Evolutionary conservation across 2,888 invertebrate species (phyloP).

Genomic region (Eulithis prunata): DNA sequence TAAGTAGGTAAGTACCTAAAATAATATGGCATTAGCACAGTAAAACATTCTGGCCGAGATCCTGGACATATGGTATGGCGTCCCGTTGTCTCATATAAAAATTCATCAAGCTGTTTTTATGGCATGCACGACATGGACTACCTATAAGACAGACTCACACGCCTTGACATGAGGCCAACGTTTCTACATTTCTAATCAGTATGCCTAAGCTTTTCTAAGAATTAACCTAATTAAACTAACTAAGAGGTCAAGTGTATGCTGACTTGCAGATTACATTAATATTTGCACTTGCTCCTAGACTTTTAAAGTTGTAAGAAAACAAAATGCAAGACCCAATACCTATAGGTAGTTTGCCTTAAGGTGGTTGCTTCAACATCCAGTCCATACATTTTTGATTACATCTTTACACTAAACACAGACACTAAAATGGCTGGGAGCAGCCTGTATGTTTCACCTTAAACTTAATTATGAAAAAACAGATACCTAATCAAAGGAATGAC

Average conservation of each 20-base stretch:
- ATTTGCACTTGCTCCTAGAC: slow-evolving; percentile 11
- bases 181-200: slow-evolving; percentile 42
- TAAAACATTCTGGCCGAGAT: slow-evolving; percentile 21
- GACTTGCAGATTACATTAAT: slow-evolving; percentile 18
- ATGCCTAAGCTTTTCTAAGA: slow-evolving; percentile 38
- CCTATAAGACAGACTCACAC: slow-evolving; percentile 31
- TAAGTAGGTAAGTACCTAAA: too few species aligned
- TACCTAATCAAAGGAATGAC: background rate
- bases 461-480: background rate
- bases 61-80: slow-evolving; percentile 36
- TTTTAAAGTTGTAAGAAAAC: slow-evolving; percentile 11
- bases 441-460: too few species aligned
- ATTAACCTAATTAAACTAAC: slow-evolving; percentile 40
- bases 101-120: slow-evolving; percentile 38
- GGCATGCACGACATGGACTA: slow-evolving; percentile 36
- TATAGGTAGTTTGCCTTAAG: background rate
- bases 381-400: too few species aligned
- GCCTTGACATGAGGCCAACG: slow-evolving; percentile 44
- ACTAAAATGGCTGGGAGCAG: too few species aligned
- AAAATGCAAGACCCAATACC: background rate
- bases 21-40: background rate
- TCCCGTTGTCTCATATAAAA: slow-evolving; percentile 37
- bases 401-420: too few species aligned
- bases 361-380: too few species aligned
- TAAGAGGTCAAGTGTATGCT: slow-evolving; percentile 36